A percentile compares a stretch with the other conserved stretches of the same genome.
Conservation (phyloP, 1,140 invertebrate species). For the Drosophila jambulina region DNA sequence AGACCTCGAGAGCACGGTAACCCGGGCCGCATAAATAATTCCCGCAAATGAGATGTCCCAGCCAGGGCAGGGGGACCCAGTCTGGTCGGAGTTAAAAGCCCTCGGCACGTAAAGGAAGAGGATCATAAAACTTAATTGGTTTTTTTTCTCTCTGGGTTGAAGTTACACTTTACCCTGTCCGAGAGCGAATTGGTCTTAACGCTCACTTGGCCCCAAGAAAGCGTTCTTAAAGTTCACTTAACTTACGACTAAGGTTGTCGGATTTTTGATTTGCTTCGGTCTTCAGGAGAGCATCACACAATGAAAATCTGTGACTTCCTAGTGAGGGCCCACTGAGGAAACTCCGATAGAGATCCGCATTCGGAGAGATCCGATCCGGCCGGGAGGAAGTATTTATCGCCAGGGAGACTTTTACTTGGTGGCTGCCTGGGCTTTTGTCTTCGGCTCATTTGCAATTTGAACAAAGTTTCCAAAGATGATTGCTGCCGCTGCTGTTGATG, state of each 20-base stretch:
- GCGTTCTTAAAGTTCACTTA: constrained; percentile 20
- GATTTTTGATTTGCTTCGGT: constrained; percentile 27
- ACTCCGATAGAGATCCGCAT: constrained; percentile 12
- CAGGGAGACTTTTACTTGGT: constrained; percentile 35
- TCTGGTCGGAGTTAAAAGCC: constrained; percentile 39
- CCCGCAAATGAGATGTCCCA: constrained; percentile 52
- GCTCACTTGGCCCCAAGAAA: constrained; percentile 6
- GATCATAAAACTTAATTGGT: constrained; percentile 62
- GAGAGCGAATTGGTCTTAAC: constrained; percentile 3
- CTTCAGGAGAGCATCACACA: constrained; percentile 1
- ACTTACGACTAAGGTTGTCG: constrained; percentile 21
- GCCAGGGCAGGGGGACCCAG: constrained; percentile 11
- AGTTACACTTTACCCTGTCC: constrained; percentile 28
- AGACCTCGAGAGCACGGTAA: constrained; percentile 5
- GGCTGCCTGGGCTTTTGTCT: constrained; percentile 39
- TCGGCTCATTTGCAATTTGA: constrained; percentile 68
- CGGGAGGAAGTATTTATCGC: constrained; percentile 35
- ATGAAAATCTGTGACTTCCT: constrained; percentile 18
- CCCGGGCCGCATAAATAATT: constrained; percentile 54
- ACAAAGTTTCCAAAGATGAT: constrained; percentile 65
- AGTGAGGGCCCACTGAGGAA: not conserved
- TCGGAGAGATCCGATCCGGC: constrained; percentile 17
- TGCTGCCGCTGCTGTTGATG: constrained; percentile 47
- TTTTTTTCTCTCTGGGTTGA: constrained; percentile 27
- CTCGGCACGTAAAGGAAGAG: constrained; percentile 54